Evolutionary conservation across 2,888 invertebrate species (phyloP), one percentile per base, ranked within the genome.

Genomic region (Meiosimyza platycephala): DNA sequence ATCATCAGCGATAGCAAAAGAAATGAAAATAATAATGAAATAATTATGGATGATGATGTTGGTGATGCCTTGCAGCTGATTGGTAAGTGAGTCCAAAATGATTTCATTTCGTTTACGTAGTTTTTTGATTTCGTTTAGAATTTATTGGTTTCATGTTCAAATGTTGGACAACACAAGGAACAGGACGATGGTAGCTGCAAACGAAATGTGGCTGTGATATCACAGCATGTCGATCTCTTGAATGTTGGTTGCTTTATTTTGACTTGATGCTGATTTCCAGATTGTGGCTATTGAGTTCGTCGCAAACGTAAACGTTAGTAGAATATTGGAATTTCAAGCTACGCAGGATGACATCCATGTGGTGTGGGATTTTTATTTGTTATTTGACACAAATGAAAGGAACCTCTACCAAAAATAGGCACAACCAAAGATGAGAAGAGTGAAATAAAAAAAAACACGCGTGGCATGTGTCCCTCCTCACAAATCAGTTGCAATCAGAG

Each of bases 361-460:
- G 40, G 28, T 48, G 54, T 81, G 80, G 81, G 80, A 80, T 80
- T 80, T 81, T 80, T 80, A 82, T 82, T 82, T 81, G 83, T 83
- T 80, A 82, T 81, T 80, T 82, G 83, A 82, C 81, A 80, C 81
- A 83, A 80, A 78, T 82, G 75, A 16, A 33, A 22, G 55, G 50
- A 54, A 52, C 52, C 28, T 52, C 54, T n/a, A 11, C 57, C 12
- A n/a, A 22, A 40, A 40, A 40, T 40, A 57, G 48, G 51, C 69
- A 12, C 68, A 40, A 28, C 7, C 9, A n/a, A 52, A 15, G 40
- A 63, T 6, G 40, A n/a, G 40, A 63, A 18, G 48, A 51, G 51
- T 28, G 52, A 7, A 16, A 40, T 50, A 50, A 48, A 16, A 64
- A 40, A 40, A 16, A 62, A 60, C 47, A n/a, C 48, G 54, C 65